Evolutionary conservation across 2,888 invertebrate species (phyloP), one percentile per base, ranked within the genome.

Genomic region (Amphipyra tragopoginis): DNA sequence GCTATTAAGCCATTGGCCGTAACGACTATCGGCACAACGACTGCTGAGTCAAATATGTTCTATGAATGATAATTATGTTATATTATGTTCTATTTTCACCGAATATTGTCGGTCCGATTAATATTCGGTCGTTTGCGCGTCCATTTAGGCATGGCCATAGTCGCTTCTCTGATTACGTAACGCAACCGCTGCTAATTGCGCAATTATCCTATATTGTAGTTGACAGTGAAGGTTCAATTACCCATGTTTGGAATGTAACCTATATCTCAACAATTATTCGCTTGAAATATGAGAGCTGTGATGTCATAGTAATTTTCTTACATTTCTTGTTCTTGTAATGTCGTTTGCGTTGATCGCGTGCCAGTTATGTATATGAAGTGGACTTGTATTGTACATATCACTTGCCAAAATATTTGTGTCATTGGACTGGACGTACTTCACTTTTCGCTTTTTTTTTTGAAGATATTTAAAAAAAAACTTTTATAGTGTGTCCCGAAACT

Each of bases 141-240:
- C 39, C 15, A 42, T 14, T 69, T 48, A 56, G 51, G 48, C 64
- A 72, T 68, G 75, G 38, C 45, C 52, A 67, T 71, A 59, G 52
- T 67, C 52, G 58, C 60, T 62, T 53, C 75, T 65, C 60, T 56
- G 62, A 77, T 83, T 81, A 82, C 79, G 80, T 75, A 79, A 77
- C 66, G 63, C 55, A 66, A 70, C 76, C 69, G 73, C 69, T 79
- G 65, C 77, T 84, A 85, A 85, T 84, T 82, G 80, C 67, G 71
- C 83, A 83, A 83, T 86, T 83, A 83, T 80, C 80, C 81, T 80
- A 75, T 81, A 81, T 81, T 80, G 71, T 68, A 78, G 77, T 79
- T 76, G 80, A 80, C 80, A 78, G 72, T 73, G 65, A 71, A 65
- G 77, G 76, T 80, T 79, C 80, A 80, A 80, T 81, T 84, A 79